phyloP scores from a whole-genome alignment of 2,797 vertebrate genomes.

The Protosalanx chinensis region DNA sequence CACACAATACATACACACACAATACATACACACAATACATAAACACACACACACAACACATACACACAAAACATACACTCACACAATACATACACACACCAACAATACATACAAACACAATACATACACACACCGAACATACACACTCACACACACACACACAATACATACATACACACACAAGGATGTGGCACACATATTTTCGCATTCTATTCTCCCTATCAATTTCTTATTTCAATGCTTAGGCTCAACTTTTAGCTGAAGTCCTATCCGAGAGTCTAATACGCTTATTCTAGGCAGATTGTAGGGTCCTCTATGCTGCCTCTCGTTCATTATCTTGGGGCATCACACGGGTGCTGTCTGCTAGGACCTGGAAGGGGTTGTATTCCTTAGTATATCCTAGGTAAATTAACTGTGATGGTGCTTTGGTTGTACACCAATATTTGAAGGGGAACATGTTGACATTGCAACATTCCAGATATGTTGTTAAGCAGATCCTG shows the following conservation, averaged over 20 bases:
- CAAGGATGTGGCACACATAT: background rate
- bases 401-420: no score
- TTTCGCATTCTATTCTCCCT: background rate
- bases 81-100: no score
- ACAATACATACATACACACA: conserved; percentile 3
- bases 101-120: no score
- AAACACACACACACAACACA: background rate
- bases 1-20: no score
- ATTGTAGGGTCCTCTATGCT: background rate
- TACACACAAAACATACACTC: no score
- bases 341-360: background rate
- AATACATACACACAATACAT: conserved; percentile 8
- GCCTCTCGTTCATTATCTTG: background rate
- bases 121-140: no score
- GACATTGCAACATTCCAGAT: background rate
- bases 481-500: background rate
- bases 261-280: background rate
- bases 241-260: background rate
- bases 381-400: no score
- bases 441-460: background rate
- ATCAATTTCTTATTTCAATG: background rate
- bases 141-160: background rate
- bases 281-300: background rate
- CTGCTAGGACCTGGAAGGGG: background rate
- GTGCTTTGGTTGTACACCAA: background rate